Base-by-base conservation (phyloP, 2,888 invertebrate species). In the Brachycybe producta region DNA sequence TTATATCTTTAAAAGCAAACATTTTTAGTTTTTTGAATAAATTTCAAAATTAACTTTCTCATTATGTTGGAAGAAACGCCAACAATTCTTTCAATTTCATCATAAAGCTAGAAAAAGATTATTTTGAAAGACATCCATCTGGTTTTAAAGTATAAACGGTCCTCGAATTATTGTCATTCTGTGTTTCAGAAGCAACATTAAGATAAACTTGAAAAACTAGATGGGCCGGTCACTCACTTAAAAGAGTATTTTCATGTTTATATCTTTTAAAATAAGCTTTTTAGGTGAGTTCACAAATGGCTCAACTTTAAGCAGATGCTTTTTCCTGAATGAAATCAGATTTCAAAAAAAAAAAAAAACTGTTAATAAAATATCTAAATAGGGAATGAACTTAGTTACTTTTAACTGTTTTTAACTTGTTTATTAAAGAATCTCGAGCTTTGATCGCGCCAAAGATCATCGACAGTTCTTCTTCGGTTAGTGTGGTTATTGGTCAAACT, bases 361-460 rank as follows among this genome's bases (percentile, higher is more conserved):
- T 11, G 11, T 32, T 32, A 32, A 32, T 32, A 11, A 32, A 32
- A n/a, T 11, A 32, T 11, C n/a, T n/a, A 32, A 11, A n/a, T 32
- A 11, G n/a, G 11, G 11, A 32, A 32, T 11, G 11, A 32, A 32
- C 32, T 32, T 11, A 11, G 11, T 32, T 11, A 11, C 32, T n/a
- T 11, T 11, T 32, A 32, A 32, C 11, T 32, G 32, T 32, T 32
- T 32, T 32, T n/a, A n/a, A 11, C 11, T 32, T 32, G 3, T 15
- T 45, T 5, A 11, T 11, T 35, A 13, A 23, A 51, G 51, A 44
- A 27, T 28, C 51, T 13, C 44, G 26, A 19, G 51, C 45, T 27
- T 36, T 15, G 26, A 39, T 45, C 28, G 28, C n/a, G 5, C 44
- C 51, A 5, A 19, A 32, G 24, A 45, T 51, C n/a, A n/a, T 44